Evolutionary conservation across 2,888 invertebrate genomes (phyloP), one percentile per base, ranked within the genome.

Genomic region (Thecocarcelia acutangulata): DNA sequence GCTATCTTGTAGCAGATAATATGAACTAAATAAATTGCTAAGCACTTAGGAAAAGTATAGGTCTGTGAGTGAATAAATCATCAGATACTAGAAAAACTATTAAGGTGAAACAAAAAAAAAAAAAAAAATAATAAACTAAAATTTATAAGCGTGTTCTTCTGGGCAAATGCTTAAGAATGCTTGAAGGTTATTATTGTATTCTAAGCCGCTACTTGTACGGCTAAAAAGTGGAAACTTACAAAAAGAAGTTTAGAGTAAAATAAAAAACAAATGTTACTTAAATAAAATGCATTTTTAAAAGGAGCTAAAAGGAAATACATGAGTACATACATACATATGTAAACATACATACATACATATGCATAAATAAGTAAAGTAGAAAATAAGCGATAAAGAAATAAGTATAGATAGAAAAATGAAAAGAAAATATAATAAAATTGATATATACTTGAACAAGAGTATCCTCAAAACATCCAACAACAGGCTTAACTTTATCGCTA

Each of bases 381-480:
- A 37, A 69, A 19, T 13, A 44, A 52, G 21, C 24, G 3, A 46
- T 46, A 11, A 56, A 63, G 3, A 69, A 58, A 64, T 17, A 64
- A 72, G 48, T 48, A 13, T 42, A 54, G 21, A 13, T 42, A 54
- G 21, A 37, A 37, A 37, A 61, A 52, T 52, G 8, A 54, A 42
- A 58, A 54, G n/a, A 66, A 42, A 37, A 54, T 17, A 61, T 70
- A 70, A 77, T 24, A 75, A 75, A 74, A 54, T 82, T 74, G 64
- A 82, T 82, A 85, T 92, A 92, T 88, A 96, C 97, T 93, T 98
- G 98, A 70, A 98, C 96, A 77, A 98, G 92, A 64, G 95, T 94
- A 87, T 96, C 94, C 87, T 95, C 95, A 91, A 97, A 98, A 91
- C 98, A 99, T 21, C 94, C 94, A 83, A 98, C 97, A 52, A 96